These are phyloP conservation scores for Saxicola maurus DNA, from an alignment of 2,797 vertebrate species.

Conservation along the genomic window DNA sequence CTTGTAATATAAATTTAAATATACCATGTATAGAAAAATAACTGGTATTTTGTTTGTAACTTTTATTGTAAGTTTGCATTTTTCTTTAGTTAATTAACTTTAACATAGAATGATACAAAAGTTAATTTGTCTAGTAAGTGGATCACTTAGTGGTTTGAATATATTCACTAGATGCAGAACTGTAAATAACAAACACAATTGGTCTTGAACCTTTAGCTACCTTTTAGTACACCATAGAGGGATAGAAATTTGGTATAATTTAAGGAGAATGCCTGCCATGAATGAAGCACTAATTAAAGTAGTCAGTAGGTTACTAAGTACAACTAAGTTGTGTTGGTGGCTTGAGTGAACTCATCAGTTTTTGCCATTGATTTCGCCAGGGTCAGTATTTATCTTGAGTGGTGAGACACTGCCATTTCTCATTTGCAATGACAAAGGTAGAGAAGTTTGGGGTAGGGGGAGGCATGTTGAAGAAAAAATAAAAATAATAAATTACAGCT, in stretches of 20 bases:
- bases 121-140: constrained; percentile 20
- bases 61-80: constrained; percentile 43
- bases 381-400: neutral
- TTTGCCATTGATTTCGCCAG: neutral
- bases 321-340: neutral
- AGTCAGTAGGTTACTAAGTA: neutral
- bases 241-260: neutral
- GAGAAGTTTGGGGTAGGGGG: neutral
- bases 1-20: constrained; percentile 71
- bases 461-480: neutral
- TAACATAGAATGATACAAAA: neutral
- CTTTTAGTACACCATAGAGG: neutral
- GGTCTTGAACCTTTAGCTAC: neutral
- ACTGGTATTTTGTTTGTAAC: constrained; percentile 50
- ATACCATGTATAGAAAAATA: constrained; percentile 65
- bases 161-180: neutral
- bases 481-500: neutral
- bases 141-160: constrained; percentile 38
- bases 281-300: neutral
- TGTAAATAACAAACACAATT: neutral
- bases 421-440: neutral
- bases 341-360: neutral
- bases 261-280: neutral
- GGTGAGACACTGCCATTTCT: constrained; percentile 16
- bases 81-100: constrained; percentile 42